Percentiles rank a stretch among this genome's conserved stretches.
These are phyloP conservation scores for Tenthredo livida DNA, from an alignment of 2,888 invertebrate species.

Conservation along the genomic window DNA sequence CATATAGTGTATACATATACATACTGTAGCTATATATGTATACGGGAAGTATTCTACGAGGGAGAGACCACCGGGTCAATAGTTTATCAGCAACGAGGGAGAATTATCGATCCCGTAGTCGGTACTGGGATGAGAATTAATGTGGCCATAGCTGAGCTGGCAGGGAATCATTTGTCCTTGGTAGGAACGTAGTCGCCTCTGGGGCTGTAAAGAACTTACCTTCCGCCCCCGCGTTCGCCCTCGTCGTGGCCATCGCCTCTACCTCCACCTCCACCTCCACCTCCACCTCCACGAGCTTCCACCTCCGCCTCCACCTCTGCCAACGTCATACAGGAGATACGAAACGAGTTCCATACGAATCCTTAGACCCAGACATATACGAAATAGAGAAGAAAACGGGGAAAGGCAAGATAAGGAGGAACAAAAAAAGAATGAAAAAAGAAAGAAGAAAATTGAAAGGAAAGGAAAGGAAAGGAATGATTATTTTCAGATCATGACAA, in stretches of 20 bases:
- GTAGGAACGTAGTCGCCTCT: constrained; percentile 45
- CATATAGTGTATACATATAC: not conserved
- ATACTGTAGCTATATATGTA: not conserved
- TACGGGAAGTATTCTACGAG: constrained; percentile 37
- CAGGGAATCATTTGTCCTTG: constrained; percentile 55
- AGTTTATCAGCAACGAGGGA: constrained; percentile 51
- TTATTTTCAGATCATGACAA: not conserved
- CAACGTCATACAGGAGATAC: constrained; percentile 35
- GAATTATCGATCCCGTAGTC: constrained; percentile 53
- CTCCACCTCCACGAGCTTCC: not conserved
- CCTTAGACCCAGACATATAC: not conserved
- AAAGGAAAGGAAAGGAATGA: not conserved
- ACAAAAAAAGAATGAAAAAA: not conserved
- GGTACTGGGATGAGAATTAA: constrained; percentile 53
- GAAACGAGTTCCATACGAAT: constrained; percentile 32
- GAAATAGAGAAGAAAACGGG: not conserved
- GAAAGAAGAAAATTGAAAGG: not conserved
- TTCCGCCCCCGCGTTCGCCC: constrained; percentile 44
- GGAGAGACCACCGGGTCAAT: constrained; percentile 45
- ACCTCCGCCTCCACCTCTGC: not conserved
- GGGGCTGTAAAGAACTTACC: constrained; percentile 56
- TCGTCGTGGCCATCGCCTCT: constrained; percentile 36
- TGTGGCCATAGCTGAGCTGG: constrained; percentile 54
- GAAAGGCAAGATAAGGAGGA: not conserved
- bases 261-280: no score